Evolutionary conservation across 2,888 invertebrate genomes (phyloP).

Genomic region (Fabriciana adippe): DNA sequence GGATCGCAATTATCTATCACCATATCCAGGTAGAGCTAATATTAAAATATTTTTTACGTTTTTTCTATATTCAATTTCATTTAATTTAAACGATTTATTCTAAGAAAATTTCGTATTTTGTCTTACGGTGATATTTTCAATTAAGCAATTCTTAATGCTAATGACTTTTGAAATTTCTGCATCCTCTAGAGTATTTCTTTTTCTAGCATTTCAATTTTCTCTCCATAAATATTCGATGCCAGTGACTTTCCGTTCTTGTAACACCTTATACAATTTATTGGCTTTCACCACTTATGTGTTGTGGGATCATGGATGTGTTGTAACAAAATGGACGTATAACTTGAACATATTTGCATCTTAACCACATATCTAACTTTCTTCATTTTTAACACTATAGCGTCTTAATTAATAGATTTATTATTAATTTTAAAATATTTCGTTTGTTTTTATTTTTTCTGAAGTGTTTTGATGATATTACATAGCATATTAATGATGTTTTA

Average conservation of each 20-base stretch:
- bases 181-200: neutral
- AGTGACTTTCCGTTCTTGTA: conserved; percentile 39
- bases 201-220: conserved; percentile 39
- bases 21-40: conserved; percentile 57
- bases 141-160: neutral
- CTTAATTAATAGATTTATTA: too few relatives aligned
- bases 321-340: conserved; percentile 45
- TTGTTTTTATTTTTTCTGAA: too few relatives aligned
- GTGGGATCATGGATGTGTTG: conserved; percentile 53
- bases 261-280: conserved; percentile 64
- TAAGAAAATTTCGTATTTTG: too few relatives aligned
- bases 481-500: neutral
- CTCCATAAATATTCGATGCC: conserved; percentile 40
- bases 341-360: conserved; percentile 21
- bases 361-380: too few relatives aligned
- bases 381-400: too few relatives aligned
- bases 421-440: too few relatives aligned
- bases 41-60: neutral
- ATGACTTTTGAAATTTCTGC: neutral
- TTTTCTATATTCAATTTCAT: neutral
- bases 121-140: neutral
- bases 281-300: conserved; percentile 62
- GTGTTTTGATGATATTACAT: too few relatives aligned
- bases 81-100: neutral
- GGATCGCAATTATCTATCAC: conserved; percentile 64